phyloP scores from a whole-genome alignment of 2,113 vertebrate species.

The Sterna hirundo region DNA sequence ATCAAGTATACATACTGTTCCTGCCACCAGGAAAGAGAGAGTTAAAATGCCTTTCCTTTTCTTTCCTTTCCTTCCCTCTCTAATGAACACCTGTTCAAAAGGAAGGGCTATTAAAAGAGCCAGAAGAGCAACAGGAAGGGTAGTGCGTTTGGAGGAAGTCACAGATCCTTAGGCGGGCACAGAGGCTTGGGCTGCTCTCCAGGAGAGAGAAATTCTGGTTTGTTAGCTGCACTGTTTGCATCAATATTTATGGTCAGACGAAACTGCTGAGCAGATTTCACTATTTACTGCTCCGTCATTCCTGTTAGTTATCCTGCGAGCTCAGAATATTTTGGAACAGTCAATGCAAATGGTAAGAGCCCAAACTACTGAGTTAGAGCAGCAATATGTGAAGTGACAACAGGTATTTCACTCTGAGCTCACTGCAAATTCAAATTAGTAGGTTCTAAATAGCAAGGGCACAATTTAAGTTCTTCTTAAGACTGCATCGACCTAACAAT shows the following conservation, averaged over 20 bases:
- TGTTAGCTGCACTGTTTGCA: not conserved
- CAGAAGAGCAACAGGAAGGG: slow-evolving; percentile 51
- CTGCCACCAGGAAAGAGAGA: not conserved
- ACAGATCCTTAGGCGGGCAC: not conserved
- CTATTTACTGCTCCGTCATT: not conserved
- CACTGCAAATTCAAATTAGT: not conserved
- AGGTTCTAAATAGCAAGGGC: not conserved
- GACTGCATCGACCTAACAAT: not conserved
- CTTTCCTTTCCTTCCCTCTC: not conserved
- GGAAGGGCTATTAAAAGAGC: slow-evolving; percentile 60
- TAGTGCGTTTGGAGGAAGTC: not conserved
- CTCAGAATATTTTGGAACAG: not conserved
- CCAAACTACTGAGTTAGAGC: not conserved
- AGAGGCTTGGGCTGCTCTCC: not conserved
- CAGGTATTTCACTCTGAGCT: not conserved
- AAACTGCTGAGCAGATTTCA: not conserved
- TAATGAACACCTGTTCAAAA: slow-evolving; percentile 42
- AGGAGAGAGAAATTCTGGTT: not conserved
- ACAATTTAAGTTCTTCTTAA: not conserved
- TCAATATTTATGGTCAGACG: not conserved
- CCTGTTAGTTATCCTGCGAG: not conserved
- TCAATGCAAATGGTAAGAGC: not conserved
- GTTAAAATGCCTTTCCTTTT: slow-evolving; percentile 26
- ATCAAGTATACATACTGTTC: not conserved
- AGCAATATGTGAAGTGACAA: not conserved